Evolutionary conservation across 30 jellyfish, hydroid and myxozoan species (phyloP).

Genomic region (Chironex yamaguchii): DNA sequence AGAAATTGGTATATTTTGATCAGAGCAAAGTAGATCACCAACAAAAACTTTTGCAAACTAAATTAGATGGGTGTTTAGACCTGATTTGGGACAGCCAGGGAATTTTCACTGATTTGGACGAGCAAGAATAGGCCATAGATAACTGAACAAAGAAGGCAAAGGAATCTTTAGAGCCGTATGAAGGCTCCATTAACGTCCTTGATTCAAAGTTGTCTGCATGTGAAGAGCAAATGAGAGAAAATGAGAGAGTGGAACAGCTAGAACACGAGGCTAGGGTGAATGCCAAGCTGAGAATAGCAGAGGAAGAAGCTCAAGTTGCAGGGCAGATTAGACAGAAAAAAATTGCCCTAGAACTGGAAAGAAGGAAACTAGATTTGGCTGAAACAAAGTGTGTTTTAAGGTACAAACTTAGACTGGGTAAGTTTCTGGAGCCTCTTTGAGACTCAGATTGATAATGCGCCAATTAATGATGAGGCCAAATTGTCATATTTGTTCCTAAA

Average conservation of each 20-base stretch:
- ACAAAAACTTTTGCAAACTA: constrained; percentile 22
- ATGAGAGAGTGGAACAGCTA: neutral
- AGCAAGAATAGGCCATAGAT: constrained; percentile 31
- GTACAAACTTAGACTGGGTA: constrained; percentile 70
- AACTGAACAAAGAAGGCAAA: constrained; percentile 37
- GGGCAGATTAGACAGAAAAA: constrained; percentile 54
- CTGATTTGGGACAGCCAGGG: constrained; percentile 63
- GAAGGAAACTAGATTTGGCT: constrained; percentile 40
- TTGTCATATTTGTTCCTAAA: constrained; percentile 69
- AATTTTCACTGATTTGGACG: constrained; percentile 32
- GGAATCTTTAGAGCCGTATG: constrained; percentile 23
- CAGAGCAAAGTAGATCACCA: constrained; percentile 20
- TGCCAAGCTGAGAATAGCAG: constrained; percentile 30
- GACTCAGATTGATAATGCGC: constrained; percentile 52
- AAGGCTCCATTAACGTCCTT: neutral
- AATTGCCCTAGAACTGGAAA: constrained; percentile 47
- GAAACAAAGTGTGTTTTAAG: constrained; percentile 64
- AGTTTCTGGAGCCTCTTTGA: constrained; percentile 63
- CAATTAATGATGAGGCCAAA: constrained; percentile 52
- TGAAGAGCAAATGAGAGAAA: constrained; percentile 12
- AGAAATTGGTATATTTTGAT: constrained; percentile 38
- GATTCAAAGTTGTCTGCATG: constrained; percentile 9
- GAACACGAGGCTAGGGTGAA: neutral
- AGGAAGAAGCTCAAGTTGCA: constrained; percentile 57
- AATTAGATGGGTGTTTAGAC: constrained; percentile 24